phyloP scores from a whole-genome alignment of 2,797 vertebrate species.

The Cossypha caffra region DNA sequence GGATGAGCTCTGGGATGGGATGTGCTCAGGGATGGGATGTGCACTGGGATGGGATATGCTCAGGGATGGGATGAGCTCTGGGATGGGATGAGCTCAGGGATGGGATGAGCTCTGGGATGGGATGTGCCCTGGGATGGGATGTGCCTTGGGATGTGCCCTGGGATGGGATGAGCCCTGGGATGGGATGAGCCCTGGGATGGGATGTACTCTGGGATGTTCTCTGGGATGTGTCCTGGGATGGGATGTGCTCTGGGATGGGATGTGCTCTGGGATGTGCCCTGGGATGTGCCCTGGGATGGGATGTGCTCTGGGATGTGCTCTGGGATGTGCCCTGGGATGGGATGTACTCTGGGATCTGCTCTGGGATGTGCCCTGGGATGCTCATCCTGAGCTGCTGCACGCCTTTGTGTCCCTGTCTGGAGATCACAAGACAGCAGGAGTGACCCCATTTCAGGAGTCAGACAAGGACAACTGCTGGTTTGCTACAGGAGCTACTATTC shows the following conservation, averaged over 20 bases:
- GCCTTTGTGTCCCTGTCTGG: neutral
- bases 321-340: rapidly evolving
- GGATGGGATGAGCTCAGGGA: neutral
- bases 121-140: neutral
- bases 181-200: too few relatives aligned
- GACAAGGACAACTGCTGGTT: slow-evolving; percentile 44
- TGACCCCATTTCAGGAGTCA: slow-evolving; percentile 63
- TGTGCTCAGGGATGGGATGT: neutral
- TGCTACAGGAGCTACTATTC: neutral
- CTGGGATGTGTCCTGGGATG: too few relatives aligned
- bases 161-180: neutral
- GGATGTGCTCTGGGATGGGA: neutral
- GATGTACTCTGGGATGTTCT: neutral
- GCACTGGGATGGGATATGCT: neutral
- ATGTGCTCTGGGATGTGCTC: rapidly evolving
- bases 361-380: neutral
- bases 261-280: neutral
- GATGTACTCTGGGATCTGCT: too few relatives aligned
- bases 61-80: neutral
- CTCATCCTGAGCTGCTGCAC: neutral
- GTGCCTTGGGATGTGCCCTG: too few relatives aligned
- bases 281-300: neutral
- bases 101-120: neutral
- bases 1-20: neutral
- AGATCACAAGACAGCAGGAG: slow-evolving; percentile 27